Base-by-base conservation (phyloP, 2,797 vertebrate species). In the Gymnoscopelus braueri region DNA sequence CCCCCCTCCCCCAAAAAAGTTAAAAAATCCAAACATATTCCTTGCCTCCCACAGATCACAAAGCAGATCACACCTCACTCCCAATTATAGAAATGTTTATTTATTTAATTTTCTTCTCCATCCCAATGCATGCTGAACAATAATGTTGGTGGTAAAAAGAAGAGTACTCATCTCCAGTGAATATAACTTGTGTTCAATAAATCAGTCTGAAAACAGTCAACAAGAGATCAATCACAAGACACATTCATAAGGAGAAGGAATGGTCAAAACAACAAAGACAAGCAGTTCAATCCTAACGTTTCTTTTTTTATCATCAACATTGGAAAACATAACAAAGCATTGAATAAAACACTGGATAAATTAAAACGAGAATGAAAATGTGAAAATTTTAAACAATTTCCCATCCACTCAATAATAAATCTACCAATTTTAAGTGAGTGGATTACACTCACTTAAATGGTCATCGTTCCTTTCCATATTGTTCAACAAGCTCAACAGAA, bases 11-110 rank as follows among this genome's bases (percentile, higher is more conserved):
- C 26, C 2, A 29, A 29, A 29, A 35, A 35, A 35, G 32, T 5
- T 5, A 5, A 5, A 44, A 44, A 3, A 10, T 9, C 9, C 9
- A 9, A 8, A 8, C 2, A 7, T 44, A 44, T 9, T 44, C 39
- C 39, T 9, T 44, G 8, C 39, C 39, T 44, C 39, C 39, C 39
- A 44, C 39, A 44, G 32, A 35, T 10, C 39, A 44, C 39, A 44
- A 8, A 44, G 72, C 54, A 74, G 14, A 59, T 11, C 5, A 66
- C 29, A 23, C 67, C 62, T 79, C 51, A 75, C 77, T 84, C 87
- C 65, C 80, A 86, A 84, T 83, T 71, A 89, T 91, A 93, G 81
- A 92, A 92, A 92, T 91, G 85, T 93, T 91, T 92, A 92, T 92
- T 92, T 81, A 8, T 78, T 80, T 85, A 49, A 84, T 78, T 78